phyloP scores from a whole-genome alignment of 30 jellyfish, hydroid and myxozoan species.

The Aurelia aurita complex sp. Pacific region DNA sequence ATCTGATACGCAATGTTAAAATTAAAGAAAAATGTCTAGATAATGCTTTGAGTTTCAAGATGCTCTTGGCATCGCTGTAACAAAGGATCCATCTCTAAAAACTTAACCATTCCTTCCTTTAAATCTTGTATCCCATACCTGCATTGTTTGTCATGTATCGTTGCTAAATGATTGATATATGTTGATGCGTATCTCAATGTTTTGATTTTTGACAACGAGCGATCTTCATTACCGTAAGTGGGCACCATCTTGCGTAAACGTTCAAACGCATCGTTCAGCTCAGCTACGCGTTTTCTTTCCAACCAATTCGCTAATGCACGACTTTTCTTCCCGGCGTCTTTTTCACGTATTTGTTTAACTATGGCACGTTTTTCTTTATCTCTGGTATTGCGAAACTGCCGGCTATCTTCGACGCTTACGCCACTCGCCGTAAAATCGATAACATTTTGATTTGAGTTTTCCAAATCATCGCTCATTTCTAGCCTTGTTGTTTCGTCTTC shows the following conservation, averaged over 20 bases:
- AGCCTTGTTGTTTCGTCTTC: neutral
- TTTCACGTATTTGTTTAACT: slow-evolving; percentile 25
- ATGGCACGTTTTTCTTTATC: slow-evolving; percentile 32
- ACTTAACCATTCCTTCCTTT: slow-evolving; percentile 38
- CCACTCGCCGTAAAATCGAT: neutral
- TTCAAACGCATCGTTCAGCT: slow-evolving; percentile 89
- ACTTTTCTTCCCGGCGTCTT: slow-evolving; percentile 69
- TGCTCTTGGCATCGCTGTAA: slow-evolving; percentile 78
- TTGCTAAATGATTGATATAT: slow-evolving; percentile 77
- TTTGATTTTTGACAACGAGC: slow-evolving; percentile 85
- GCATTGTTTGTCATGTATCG: slow-evolving; percentile 60
- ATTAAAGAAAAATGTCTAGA: neutral
- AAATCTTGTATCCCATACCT: slow-evolving; percentile 42
- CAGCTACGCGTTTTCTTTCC: slow-evolving; percentile 96
- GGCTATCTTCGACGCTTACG: neutral
- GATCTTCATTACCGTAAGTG: slow-evolving; percentile 87
- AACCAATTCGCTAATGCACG: slow-evolving; percentile 93
- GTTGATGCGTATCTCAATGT: slow-evolving; percentile 89
- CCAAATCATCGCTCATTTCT: neutral
- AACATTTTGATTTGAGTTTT: neutral
- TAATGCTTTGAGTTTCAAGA: slow-evolving; percentile 53
- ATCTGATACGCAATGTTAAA: no score
- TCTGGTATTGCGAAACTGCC: neutral
- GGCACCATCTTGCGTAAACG: slow-evolving; percentile 87
- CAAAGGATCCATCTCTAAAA: slow-evolving; percentile 64